Evolutionary conservation across 2,797 vertebrate genomes (phyloP).

Genomic region (Gymnoscopelus microlampas): DNA sequence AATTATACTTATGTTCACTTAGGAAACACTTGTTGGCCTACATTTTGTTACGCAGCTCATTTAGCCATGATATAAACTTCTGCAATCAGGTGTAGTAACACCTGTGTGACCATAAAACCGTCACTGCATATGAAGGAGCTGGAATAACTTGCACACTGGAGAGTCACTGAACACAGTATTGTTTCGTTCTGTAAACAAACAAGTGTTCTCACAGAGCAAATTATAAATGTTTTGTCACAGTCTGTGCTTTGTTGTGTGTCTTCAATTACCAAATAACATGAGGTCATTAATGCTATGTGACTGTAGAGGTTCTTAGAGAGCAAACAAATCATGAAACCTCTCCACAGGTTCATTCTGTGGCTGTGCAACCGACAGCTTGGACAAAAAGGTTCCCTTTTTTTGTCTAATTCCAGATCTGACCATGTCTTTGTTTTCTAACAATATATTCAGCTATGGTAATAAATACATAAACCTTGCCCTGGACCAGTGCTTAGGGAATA

Average conservation of each 20-base stretch:
- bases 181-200: conserved; percentile 21
- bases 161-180: conserved; percentile 22
- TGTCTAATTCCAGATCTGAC: background rate
- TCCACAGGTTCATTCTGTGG: too few relatives aligned
- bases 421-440: background rate
- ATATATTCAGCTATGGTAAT: too few relatives aligned
- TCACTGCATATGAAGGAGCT: conserved; percentile 38
- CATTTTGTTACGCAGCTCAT: background rate
- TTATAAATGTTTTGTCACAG: conserved; percentile 26
- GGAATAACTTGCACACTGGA: conserved; percentile 19
- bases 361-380: background rate
- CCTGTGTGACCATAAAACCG: background rate
- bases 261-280: conserved; percentile 8
- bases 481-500: background rate
- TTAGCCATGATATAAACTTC: background rate
- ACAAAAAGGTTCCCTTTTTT: too few relatives aligned
- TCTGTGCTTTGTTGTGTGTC: background rate
- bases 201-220: background rate
- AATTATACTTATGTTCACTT: conserved; percentile 4
- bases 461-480: background rate
- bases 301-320: background rate
- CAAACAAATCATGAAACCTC: background rate
- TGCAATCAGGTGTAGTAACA: conserved; percentile 2
- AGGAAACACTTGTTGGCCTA: background rate
- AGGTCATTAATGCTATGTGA: background rate